Evolutionary conservation across 2,113 vertebrate species (phyloP), one percentile per base, ranked within the genome.

Genomic region (Mustelus asterias): DNA sequence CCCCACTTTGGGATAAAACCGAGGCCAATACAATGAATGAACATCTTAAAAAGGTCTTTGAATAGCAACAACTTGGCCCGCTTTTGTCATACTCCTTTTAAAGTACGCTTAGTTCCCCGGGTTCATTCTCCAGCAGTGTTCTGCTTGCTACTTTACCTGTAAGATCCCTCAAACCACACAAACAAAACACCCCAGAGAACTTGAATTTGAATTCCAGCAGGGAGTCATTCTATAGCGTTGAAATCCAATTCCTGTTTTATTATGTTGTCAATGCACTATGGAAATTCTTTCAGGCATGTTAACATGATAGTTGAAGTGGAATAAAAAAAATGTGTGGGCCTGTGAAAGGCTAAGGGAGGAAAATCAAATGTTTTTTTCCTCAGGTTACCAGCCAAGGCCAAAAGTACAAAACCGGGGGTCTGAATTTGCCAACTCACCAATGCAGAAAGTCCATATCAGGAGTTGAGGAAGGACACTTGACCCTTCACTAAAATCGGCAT

Each of bases 191-290:
- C 63, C 60, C 58, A 33, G 89, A 93, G 89, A 93, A 93, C 89
- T 93, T 93, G 89, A 63, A 85, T 83, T 95, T 41, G 72, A 95
- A 37, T 86, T 95, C 95, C 95, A 95, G 72, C 54, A 44, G 65
- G 86, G 86, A 67, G 96, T 96, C 67, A 93, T 96, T 90, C 96
- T 92, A 96, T 96, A 96, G 88, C 29, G 37, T 93, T 96, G 85
- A 96, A 96, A 96, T 58, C 26, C 85, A 67, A 96, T 76, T 67
- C 96, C 67, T 72, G 65, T 96, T 96, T 93, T 96, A 96, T 96
- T 90, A 44, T 72, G 96, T 76, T 92, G 88, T 93, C 96, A 93
- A 90, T 65, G 65, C 86, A 70, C 85, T 26, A 72, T 90, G 44
- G 86, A 96, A 83, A 70, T 90, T 70, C 86, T 96, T 92, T 93